phyloP scores from a whole-genome alignment of 1,140 invertebrate genomes.

The Potamilus streckersoni region DNA sequence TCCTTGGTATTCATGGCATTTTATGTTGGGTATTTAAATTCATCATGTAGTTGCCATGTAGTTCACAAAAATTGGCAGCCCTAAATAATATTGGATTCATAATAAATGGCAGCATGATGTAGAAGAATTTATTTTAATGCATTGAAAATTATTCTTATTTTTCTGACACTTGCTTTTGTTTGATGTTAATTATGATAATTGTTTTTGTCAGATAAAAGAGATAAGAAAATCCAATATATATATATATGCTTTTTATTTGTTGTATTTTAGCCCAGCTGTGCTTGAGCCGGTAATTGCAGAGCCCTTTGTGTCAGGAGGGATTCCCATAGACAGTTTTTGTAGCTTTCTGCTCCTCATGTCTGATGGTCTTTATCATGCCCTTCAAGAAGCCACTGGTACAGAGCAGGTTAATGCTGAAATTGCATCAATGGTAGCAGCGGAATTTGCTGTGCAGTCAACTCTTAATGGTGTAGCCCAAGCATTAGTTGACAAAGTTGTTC shows the following conservation, averaged over 20 bases:
- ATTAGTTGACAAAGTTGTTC: conserved; percentile 86
- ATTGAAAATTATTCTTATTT: too few relatives aligned
- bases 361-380: conserved; percentile 83
- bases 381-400: conserved; percentile 83
- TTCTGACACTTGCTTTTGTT: too few relatives aligned
- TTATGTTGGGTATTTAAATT: too few relatives aligned
- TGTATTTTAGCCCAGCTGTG: conserved; percentile 69
- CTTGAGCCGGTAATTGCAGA: conserved; percentile 85
- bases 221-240: not conserved
- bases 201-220: too few relatives aligned
- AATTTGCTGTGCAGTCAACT: conserved; percentile 85
- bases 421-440: conserved; percentile 63
- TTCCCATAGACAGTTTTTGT: conserved; percentile 80
- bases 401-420: conserved; percentile 63
- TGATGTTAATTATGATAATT: too few relatives aligned
- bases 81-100: too few relatives aligned
- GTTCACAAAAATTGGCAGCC: too few relatives aligned
- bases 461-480: conserved; percentile 87
- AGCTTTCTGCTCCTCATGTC: conserved; percentile 89
- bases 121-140: too few relatives aligned
- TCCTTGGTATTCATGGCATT: too few relatives aligned
- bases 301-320: conserved; percentile 83
- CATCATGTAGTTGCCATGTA: too few relatives aligned
- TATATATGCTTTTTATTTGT: conserved; percentile 4
- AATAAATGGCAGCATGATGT: too few relatives aligned